Conservation (phyloP, 2,113 vertebrate species). For the Phrynosoma platyrhinos region DNA sequence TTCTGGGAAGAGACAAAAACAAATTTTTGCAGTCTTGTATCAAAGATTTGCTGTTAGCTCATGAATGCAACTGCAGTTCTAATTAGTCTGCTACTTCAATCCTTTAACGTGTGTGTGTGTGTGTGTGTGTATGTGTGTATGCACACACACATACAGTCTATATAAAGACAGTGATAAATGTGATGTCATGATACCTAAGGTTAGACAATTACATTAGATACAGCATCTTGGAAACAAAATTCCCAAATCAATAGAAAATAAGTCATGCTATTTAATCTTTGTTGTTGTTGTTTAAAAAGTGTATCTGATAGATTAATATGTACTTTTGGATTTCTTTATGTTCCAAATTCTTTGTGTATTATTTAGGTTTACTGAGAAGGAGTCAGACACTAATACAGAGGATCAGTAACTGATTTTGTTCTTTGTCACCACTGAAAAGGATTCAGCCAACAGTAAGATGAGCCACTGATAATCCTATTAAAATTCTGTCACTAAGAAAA, state of each 20-base stretch:
- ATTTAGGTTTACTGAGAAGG: background rate
- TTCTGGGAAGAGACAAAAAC: background rate
- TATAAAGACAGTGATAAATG: conserved; percentile 18
- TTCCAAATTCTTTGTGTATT: background rate
- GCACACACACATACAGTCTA: background rate
- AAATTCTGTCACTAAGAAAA: background rate
- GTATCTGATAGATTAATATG: background rate
- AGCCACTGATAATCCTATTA: background rate
- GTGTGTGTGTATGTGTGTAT: too few species aligned
- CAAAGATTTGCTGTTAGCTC: background rate
- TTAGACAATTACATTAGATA: conserved; percentile 32
- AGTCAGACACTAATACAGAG: background rate
- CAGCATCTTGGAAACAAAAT: conserved; percentile 5
- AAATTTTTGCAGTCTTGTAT: background rate
- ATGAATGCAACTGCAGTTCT: background rate
- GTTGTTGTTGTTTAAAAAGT: background rate
- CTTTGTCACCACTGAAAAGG: too few species aligned
- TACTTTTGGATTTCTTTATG: background rate
- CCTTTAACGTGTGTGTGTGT: background rate
- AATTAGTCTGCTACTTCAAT: conserved; percentile 8
- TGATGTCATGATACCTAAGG: conserved; percentile 22
- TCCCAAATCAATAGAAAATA: background rate
- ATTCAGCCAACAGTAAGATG: background rate
- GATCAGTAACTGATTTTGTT: too few species aligned
- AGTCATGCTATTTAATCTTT: conserved; percentile 4